A percentile compares a stretch with the other conserved stretches of the same genome.
Conservation (phyloP, 2,888 invertebrate genomes). For the Chelonus formosanus region DNA sequence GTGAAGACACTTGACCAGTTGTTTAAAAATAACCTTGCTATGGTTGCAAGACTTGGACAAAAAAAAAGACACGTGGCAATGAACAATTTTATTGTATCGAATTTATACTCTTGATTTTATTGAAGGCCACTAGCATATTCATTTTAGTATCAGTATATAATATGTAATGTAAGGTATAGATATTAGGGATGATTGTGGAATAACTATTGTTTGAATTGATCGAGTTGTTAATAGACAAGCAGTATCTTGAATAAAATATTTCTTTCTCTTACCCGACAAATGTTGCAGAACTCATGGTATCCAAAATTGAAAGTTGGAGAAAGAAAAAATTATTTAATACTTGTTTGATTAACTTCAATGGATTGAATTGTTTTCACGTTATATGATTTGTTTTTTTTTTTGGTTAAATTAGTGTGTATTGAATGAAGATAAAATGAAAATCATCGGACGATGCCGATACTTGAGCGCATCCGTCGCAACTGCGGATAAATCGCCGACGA, state of each 20-base stretch:
- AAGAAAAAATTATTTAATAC: slow-evolving; percentile 9
- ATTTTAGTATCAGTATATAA: no score
- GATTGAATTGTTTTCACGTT: not conserved
- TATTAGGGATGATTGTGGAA: not conserved
- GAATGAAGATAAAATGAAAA: slow-evolving; percentile 40
- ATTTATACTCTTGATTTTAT: slow-evolving; percentile 34
- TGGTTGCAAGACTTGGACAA: slow-evolving; percentile 28
- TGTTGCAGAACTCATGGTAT: slow-evolving; percentile 40
- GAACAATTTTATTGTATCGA: slow-evolving; percentile 46
- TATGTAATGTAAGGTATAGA: no score
- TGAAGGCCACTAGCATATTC: slow-evolving; percentile 47
- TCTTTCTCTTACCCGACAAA: slow-evolving; percentile 35
- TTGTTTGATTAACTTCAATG: not conserved
- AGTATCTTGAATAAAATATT: not conserved
- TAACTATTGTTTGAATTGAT: not conserved
- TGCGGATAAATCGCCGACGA: slow-evolving; percentile 40
- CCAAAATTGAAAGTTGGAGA: slow-evolving; percentile 15
- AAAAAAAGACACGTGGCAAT: slow-evolving; percentile 49
- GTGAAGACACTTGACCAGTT: slow-evolving; percentile 3
- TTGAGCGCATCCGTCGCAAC: slow-evolving; percentile 58
- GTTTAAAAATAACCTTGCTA: slow-evolving; percentile 31
- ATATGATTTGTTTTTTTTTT: slow-evolving; percentile 13
- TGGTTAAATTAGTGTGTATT: slow-evolving; percentile 6
- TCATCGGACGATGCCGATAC: slow-evolving; percentile 54
- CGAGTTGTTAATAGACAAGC: no score